Conservation (phyloP, 2,113 vertebrate genomes). For the chimpanzee (Pan troglodytes) region DNA sequence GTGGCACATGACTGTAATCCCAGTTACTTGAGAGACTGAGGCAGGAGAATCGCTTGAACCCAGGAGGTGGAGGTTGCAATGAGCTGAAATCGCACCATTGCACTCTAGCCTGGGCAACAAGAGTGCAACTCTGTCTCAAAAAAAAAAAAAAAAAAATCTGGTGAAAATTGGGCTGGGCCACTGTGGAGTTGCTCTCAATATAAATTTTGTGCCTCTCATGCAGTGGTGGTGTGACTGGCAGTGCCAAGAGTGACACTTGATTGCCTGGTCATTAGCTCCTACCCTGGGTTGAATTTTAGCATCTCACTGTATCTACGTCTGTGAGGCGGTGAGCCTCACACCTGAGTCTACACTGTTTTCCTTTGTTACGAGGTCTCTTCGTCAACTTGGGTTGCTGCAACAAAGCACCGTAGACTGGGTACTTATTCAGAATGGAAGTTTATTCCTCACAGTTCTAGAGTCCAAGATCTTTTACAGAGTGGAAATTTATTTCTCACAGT, state of each 20-base stretch:
- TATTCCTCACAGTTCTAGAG: not conserved
- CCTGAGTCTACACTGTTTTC: not conserved
- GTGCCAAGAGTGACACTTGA: not conserved
- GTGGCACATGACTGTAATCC: too few relatives aligned
- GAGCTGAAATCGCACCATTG: too few relatives aligned
- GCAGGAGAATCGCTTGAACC: too few relatives aligned
- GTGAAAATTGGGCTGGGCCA: not conserved
- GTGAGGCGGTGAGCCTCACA: not conserved
- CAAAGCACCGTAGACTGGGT: not conserved
- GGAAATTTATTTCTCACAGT: not conserved
- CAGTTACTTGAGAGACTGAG: too few relatives aligned
- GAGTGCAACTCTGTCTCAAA: too few relatives aligned
- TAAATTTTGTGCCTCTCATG: rapidly evolving
- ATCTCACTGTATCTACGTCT: rapidly evolving
- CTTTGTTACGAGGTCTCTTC: not conserved
- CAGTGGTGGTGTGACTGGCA: rapidly evolving
- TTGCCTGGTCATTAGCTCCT: not conserved
- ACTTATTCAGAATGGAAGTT: rapidly evolving
- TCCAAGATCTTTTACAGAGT: not conserved
- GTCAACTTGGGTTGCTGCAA: not conserved
- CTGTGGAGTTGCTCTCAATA: not conserved
- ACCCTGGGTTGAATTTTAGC: not conserved
- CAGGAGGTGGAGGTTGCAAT: too few relatives aligned
- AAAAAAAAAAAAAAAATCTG: not conserved
- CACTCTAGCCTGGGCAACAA: too few relatives aligned